These are phyloP conservation scores for Reticulitermes lucifugus DNA, from an alignment of 2,888 invertebrate genomes.

Conservation along the genomic window DNA sequence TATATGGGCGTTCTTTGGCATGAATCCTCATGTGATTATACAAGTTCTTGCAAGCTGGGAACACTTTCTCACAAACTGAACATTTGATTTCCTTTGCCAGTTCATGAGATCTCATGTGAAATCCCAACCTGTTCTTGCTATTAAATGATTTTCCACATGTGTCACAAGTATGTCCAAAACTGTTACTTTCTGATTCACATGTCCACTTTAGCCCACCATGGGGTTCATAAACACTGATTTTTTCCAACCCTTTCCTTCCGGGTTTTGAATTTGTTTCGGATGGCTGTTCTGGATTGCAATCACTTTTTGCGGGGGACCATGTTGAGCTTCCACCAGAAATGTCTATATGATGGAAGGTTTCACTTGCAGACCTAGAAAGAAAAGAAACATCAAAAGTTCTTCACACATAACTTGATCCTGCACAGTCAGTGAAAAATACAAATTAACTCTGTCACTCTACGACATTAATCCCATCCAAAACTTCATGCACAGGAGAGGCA, in stretches of 20 bases:
- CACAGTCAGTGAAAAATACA: no score
- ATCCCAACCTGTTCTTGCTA: slow-evolving; percentile 32
- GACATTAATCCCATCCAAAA: no score
- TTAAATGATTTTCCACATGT: slow-evolving; percentile 40
- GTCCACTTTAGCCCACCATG: background rate
- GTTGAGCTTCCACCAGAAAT: slow-evolving; percentile 30
- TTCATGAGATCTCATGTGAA: slow-evolving; percentile 36
- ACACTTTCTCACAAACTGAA: slow-evolving; percentile 51
- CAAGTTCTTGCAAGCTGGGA: slow-evolving; percentile 45
- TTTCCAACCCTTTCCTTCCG: slow-evolving; percentile 27
- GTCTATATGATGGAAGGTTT: background rate
- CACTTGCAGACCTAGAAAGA: slow-evolving; percentile 48
- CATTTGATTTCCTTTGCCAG: slow-evolving; percentile 45
- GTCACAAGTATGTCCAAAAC: slow-evolving; percentile 20
- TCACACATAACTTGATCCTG: no score
- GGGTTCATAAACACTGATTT: background rate
- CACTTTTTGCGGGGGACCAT: background rate
- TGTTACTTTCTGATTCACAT: background rate
- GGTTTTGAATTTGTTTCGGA: slow-evolving; percentile 14
- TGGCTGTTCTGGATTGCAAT: background rate
- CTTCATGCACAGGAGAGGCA: no score
- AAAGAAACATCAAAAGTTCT: slow-evolving; percentile 43
- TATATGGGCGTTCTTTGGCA: slow-evolving; percentile 48
- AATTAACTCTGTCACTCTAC: no score
- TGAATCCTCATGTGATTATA: slow-evolving; percentile 53